A percentile compares a stretch with the other conserved stretches of the same genome.
Evolutionary conservation across 2,113 vertebrate species (phyloP).

Genomic region (Sigmodon hispidus): DNA sequence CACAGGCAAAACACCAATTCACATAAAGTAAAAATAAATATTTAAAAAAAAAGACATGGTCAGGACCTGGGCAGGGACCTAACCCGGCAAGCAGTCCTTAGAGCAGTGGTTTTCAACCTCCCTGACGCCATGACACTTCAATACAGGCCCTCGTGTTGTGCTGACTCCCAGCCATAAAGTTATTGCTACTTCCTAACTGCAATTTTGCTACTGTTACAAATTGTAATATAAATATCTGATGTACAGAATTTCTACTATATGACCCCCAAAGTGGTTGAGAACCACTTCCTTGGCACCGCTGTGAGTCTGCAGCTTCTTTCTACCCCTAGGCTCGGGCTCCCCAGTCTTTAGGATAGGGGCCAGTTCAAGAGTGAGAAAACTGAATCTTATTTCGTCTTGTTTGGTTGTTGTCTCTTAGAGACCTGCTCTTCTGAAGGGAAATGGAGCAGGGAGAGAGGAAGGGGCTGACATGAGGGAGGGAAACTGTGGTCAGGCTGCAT

Average conservation of each 20-base stretch:
- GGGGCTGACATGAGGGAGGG: not conserved
- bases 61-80: not conserved
- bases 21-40: too few relatives aligned
- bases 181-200: not conserved
- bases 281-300: not conserved
- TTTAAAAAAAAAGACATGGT: too few relatives aligned
- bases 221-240: not conserved
- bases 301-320: not conserved
- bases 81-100: not conserved
- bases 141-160: not conserved
- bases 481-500: not conserved
- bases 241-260: not conserved
- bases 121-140: not conserved
- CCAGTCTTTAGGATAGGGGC: conserved; percentile 2
- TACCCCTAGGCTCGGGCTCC: not conserved
- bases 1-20: too few relatives aligned
- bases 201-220: not conserved
- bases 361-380: not conserved
- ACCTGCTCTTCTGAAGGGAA: not conserved
- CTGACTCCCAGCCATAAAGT: not conserved
- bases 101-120: not conserved
- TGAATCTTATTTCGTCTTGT: not conserved
- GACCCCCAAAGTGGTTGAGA: not conserved
- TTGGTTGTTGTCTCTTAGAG: not conserved
- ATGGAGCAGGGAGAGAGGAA: not conserved